phyloP scores from a whole-genome alignment of 1,140 invertebrate genomes.

The Steinernema feltiae region DNA sequence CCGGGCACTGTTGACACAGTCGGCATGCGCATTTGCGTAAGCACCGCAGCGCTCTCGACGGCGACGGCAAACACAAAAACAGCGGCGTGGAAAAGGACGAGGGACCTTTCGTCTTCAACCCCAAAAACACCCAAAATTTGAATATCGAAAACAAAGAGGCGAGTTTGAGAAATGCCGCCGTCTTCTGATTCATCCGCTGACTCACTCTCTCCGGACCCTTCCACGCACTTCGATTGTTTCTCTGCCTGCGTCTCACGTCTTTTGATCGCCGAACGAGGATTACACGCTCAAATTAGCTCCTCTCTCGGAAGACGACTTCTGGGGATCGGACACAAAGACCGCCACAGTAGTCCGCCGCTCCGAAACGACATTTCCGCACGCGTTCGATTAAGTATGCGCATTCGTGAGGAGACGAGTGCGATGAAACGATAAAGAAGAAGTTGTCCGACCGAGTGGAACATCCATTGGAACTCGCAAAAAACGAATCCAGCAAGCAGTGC shows the following conservation, averaged over 20 bases:
- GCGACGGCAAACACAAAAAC: conserved; percentile 5
- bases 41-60: not conserved
- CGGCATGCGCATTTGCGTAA: conserved; percentile 3
- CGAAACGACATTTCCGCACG: not conserved
- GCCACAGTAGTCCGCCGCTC: not conserved
- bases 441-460: not conserved
- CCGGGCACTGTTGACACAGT: conserved; percentile 1
- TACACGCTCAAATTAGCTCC: not conserved
- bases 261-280: not conserved
- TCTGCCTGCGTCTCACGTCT: not conserved
- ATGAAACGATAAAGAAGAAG: not conserved
- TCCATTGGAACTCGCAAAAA: not conserved
- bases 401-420: not conserved
- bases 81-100: not conserved
- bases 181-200: too few species aligned
- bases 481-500: too few species aligned
- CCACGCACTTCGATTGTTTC: not conserved
- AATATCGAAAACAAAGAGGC: too few species aligned
- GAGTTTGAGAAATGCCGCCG: too few species aligned
- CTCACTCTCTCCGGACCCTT: not conserved
- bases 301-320: not conserved
- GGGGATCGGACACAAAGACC: conserved; percentile 11
- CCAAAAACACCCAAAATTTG: not conserved
- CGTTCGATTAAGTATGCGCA: conserved; percentile 8
- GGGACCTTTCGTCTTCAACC: not conserved